Percentiles rank a stretch among this genome's conserved stretches.
Conservation (phyloP, 2,888 invertebrate genomes). For the Actias luna region DNA sequence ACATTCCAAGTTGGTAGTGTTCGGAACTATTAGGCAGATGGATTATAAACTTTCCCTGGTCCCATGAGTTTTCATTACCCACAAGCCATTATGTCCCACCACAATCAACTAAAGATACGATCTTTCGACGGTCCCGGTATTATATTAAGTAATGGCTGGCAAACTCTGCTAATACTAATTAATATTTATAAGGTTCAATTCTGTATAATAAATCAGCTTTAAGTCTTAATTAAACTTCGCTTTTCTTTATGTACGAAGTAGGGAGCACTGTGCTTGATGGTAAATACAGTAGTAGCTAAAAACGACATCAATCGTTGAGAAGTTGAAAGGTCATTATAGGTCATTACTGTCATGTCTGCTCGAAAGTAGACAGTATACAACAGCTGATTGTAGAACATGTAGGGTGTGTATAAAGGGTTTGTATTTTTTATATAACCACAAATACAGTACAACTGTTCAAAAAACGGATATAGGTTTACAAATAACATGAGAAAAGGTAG, state of each 20-base stretch:
- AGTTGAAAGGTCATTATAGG: no score
- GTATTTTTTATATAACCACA: no score
- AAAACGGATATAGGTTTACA: no score
- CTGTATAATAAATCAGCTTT: constrained; percentile 27
- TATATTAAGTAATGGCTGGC: constrained; percentile 20
- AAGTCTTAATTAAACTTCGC: constrained; percentile 42
- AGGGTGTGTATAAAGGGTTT: no score
- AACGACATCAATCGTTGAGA: no score
- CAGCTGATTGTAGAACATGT: no score
- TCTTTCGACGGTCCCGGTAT: constrained; percentile 11
- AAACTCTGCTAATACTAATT: constrained; percentile 19
- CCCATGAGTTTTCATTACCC: background rate
- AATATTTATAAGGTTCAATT: constrained; percentile 21
- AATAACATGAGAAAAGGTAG: no score
- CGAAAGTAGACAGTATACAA: no score
- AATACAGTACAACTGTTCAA: no score
- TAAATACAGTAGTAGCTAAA: no score
- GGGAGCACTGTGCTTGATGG: background rate
- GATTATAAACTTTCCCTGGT: background rate
- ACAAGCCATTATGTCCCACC: constrained; percentile 1
- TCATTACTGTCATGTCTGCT: no score
- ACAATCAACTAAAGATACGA: constrained; percentile 8
- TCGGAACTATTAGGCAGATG: background rate
- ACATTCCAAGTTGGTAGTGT: background rate
- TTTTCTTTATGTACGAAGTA: constrained; percentile 6